phyloP scores from a whole-genome alignment of 2,797 vertebrate species.

The Enteromius anoplus region DNA sequence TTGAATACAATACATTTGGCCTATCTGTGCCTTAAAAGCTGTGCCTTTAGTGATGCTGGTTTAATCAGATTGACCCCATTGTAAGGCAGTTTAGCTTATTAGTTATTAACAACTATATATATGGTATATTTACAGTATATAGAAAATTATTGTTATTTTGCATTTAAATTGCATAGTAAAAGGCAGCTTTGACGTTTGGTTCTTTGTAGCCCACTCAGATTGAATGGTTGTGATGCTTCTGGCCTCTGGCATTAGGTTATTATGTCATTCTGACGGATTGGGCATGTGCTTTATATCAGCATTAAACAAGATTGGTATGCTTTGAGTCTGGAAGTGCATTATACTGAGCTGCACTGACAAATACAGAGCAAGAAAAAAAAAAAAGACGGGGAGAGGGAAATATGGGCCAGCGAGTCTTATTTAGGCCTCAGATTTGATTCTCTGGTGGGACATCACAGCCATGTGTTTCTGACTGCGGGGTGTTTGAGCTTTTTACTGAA shows the following conservation, averaged over 20 bases:
- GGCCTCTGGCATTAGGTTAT: slow-evolving; percentile 9
- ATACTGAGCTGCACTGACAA: slow-evolving; percentile 38
- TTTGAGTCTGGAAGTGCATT: slow-evolving; percentile 34
- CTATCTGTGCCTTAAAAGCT: slow-evolving; percentile 21
- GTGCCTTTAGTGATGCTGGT: slow-evolving; percentile 7
- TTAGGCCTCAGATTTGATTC: slow-evolving; percentile 39
- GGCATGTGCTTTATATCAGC: slow-evolving; percentile 31
- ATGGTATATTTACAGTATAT: neutral
- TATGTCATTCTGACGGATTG: slow-evolving; percentile 32
- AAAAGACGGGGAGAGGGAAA: slow-evolving; percentile 9
- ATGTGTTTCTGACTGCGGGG: slow-evolving; percentile 43
- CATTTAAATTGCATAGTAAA: neutral
- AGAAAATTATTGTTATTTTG: neutral
- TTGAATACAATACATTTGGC: slow-evolving; percentile 32
- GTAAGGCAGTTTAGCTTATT: neutral
- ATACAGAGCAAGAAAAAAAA: neutral
- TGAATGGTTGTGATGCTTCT: slow-evolving; percentile 15
- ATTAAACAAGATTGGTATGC: slow-evolving; percentile 28
- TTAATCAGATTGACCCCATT: neutral
- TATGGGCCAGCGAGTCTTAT: slow-evolving; percentile 41
- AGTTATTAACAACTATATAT: neutral
- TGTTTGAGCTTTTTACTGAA: slow-evolving; percentile 44
- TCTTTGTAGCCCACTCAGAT: neutral
- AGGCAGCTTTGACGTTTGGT: neutral
- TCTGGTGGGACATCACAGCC: slow-evolving; percentile 39